Conservation (phyloP, 2,797 vertebrate species). For the Eulemur albifrons region DNA sequence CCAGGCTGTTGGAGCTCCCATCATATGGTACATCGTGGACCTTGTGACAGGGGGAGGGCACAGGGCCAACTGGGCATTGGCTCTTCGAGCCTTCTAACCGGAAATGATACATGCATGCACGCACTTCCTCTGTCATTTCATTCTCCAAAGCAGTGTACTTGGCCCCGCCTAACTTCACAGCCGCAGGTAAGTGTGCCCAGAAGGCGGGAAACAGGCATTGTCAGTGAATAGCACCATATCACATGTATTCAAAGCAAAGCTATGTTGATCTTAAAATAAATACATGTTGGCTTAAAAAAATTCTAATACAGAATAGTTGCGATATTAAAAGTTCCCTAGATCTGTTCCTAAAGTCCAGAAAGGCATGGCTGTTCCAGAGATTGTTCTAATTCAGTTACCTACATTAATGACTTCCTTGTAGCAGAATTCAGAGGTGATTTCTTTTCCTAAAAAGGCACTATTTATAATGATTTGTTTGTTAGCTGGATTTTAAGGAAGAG, state of each 20-base stretch:
- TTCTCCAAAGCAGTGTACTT: neutral
- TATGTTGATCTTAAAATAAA: neutral
- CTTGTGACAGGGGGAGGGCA: neutral
- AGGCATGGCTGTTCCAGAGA: neutral
- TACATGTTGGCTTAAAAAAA: neutral
- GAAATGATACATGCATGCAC: neutral
- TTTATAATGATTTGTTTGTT: slow-evolving; percentile 43
- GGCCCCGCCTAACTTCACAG: neutral
- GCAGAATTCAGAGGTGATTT: slow-evolving; percentile 5
- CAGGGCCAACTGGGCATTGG: neutral
- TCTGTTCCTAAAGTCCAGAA: slow-evolving; percentile 21
- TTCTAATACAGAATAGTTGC: neutral
- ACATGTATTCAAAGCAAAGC: neutral
- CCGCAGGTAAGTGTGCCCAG: neutral
- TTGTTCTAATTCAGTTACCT: neutral
- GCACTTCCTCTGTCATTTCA: neutral
- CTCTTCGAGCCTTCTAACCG: neutral
- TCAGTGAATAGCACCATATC: neutral
- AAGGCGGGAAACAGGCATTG: neutral
- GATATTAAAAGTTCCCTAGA: neutral
- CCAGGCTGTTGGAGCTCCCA: neutral
- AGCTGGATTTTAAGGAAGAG: slow-evolving; percentile 17
- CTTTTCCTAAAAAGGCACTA: neutral
- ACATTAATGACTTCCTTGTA: neutral
- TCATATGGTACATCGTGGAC: neutral